These are phyloP conservation scores for Lysandra bellargus DNA, from an alignment of 2,888 invertebrate genomes.

Conservation along the genomic window DNA sequence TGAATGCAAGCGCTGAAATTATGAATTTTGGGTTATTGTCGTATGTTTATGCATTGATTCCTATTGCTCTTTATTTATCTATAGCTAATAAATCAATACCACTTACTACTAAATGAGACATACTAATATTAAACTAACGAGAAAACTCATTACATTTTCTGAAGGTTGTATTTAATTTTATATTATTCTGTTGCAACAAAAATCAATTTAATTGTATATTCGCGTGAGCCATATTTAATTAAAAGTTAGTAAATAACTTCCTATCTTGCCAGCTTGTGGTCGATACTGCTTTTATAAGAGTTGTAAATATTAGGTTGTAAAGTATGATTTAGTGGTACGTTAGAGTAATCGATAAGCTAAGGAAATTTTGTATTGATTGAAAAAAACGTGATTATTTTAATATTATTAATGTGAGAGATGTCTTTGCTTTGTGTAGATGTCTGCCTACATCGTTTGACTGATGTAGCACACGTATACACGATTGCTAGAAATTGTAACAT, in stretches of 20 bases:
- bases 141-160: conserved; percentile 7
- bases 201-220: conserved; percentile 17
- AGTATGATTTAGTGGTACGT: conserved; percentile 43
- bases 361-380: conserved; percentile 27
- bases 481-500: conserved; percentile 49
- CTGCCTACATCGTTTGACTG: conserved; percentile 72
- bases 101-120: neutral
- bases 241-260: conserved; percentile 71
- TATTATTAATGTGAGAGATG: conserved; percentile 16
- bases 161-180: conserved; percentile 10
- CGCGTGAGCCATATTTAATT: conserved; percentile 73
- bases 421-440: conserved; percentile 68
- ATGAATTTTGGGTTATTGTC: conserved; percentile 43
- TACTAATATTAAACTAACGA: no score
- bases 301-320: conserved; percentile 65
- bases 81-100: neutral
- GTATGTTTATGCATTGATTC: conserved; percentile 43
- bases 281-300: conserved; percentile 71
- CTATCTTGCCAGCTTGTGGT: conserved; percentile 78
- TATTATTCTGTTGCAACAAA: neutral
- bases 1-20: conserved; percentile 54
- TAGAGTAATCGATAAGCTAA: conserved; percentile 39
- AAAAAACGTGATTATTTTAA: conserved; percentile 9
- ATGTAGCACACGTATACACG: conserved; percentile 78
- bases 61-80: conserved; percentile 25